Conservation (phyloP, 2,888 invertebrate species). For the Netelia fuscicornis region DNA sequence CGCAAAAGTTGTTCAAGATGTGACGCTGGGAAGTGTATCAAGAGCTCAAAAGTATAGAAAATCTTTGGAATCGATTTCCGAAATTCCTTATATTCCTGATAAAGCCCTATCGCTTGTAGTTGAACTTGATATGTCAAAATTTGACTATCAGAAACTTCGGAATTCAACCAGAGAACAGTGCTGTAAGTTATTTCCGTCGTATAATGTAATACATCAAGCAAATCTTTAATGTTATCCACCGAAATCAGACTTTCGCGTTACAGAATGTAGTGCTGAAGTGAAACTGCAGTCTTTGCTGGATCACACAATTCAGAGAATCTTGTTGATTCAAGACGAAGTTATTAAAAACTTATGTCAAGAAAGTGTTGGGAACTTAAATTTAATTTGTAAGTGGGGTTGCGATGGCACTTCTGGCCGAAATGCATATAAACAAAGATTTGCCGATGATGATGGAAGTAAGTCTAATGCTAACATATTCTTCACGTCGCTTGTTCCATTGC, state of each 20-base stretch:
- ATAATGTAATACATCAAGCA: too few species aligned
- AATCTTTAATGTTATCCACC: too few species aligned
- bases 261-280: conserved; percentile 27
- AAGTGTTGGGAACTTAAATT: conserved; percentile 8
- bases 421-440: conserved; percentile 15
- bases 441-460: conserved; percentile 15
- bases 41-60: conserved; percentile 58
- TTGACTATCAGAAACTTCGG: conserved; percentile 31
- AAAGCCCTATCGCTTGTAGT: conserved; percentile 60
- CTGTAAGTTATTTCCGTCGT: conserved; percentile 70
- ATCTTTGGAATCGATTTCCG: conserved; percentile 46
- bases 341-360: conserved; percentile 23
- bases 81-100: background rate
- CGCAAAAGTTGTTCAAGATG: conserved; percentile 66
- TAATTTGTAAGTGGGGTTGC: conserved; percentile 31
- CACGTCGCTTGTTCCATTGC: conserved; percentile 7
- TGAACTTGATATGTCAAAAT: conserved; percentile 38
- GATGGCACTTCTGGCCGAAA: conserved; percentile 15
- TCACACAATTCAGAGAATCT: conserved; percentile 12
- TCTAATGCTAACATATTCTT: conserved; percentile 21
- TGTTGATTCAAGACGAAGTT: conserved; percentile 14
- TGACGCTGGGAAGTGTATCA: conserved; percentile 61
- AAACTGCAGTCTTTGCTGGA: conserved; percentile 10
- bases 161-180: conserved; percentile 22
- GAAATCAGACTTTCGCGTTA: too few species aligned